A percentile compares a stretch with the other conserved stretches of the same genome.
Conservation (phyloP, 2,797 vertebrate genomes). For the Myotis pilosus region DNA sequence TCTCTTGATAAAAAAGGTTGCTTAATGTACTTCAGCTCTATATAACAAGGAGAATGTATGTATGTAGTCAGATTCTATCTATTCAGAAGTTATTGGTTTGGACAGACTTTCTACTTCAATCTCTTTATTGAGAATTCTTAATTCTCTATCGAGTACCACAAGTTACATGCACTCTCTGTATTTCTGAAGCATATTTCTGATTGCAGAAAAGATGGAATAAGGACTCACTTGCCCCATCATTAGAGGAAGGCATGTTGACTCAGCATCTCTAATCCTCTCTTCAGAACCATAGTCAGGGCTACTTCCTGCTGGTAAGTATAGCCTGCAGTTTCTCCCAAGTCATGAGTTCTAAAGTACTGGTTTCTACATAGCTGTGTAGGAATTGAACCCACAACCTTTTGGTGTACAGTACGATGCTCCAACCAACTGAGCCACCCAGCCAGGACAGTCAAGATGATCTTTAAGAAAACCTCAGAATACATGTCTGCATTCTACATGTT, state of each 20-base stretch:
- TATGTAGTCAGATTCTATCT: not conserved
- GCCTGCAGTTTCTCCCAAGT: not conserved
- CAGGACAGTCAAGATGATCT: no score
- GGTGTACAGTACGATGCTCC: no score
- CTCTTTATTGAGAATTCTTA: not conserved
- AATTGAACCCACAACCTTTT: not conserved
- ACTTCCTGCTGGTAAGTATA: not conserved
- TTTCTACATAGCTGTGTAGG: not conserved
- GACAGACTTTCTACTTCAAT: not conserved
- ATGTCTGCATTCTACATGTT: not conserved
- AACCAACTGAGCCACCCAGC: no score
- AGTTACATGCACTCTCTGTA: fast-evolving
- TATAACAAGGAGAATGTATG: not conserved
- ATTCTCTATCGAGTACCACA: not conserved
- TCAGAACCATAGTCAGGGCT: not conserved
- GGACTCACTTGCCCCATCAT: not conserved
- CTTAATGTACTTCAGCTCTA: not conserved
- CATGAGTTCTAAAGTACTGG: not conserved
- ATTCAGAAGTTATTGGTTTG: not conserved
- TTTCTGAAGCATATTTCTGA: not conserved
- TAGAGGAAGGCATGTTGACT: not conserved
- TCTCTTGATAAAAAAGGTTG: not conserved
- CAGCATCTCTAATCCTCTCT: not conserved
- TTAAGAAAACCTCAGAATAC: not conserved
- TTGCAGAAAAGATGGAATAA: not conserved